Percentiles rank a stretch among this genome's conserved stretches.
phyloP scores from a whole-genome alignment of 2,888 invertebrate species.

The Hymenopus coronatus region DNA sequence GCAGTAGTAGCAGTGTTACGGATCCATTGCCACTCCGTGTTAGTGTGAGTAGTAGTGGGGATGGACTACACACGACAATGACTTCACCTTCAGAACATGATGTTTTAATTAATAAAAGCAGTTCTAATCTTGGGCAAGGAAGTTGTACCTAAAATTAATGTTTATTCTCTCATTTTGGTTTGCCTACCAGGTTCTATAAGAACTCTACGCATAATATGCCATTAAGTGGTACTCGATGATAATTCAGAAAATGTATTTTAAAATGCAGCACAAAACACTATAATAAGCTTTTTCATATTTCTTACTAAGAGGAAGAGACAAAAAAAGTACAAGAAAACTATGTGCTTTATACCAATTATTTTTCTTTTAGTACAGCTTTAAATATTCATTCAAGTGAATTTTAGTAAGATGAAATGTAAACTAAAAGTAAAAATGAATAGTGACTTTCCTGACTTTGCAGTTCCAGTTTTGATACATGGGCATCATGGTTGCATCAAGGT shows the following conservation, averaged over 20 bases:
- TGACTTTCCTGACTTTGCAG: background rate
- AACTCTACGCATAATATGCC: background rate
- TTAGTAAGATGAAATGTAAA: background rate
- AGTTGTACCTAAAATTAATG: background rate
- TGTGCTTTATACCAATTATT: background rate
- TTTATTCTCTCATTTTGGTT: background rate
- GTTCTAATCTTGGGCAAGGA: slow-evolving; percentile 1
- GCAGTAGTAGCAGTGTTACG: background rate
- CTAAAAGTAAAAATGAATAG: background rate
- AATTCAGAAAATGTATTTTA: background rate
- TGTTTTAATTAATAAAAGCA: slow-evolving; percentile 47
- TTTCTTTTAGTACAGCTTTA: background rate
- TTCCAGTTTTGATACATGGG: background rate
- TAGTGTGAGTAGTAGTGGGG: slow-evolving; percentile 19
- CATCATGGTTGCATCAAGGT: background rate
- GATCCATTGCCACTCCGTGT: slow-evolving; percentile 1
- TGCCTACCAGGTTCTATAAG: background rate
- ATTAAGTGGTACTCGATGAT: background rate
- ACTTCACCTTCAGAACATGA: slow-evolving; percentile 59
- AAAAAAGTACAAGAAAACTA: background rate
- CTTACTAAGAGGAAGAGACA: background rate
- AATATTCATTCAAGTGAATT: background rate
- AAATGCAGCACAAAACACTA: background rate
- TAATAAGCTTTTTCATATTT: background rate
- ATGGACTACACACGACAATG: slow-evolving; percentile 39